Base-by-base conservation (phyloP, 2,888 invertebrate genomes). In the Drosophila macrospina region DNA sequence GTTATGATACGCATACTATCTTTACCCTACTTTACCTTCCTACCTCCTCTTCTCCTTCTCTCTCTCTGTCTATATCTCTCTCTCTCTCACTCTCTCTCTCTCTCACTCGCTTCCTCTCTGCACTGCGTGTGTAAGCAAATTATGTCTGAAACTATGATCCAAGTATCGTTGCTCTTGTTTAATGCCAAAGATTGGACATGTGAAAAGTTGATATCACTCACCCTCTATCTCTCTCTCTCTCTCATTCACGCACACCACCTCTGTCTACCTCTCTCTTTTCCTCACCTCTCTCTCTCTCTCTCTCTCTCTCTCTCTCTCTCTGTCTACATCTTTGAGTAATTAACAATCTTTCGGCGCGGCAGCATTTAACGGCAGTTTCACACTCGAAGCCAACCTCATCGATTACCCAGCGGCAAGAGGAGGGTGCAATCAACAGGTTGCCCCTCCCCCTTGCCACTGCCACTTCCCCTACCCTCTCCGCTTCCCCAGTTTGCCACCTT, bases 281-380 rank as follows among this genome's bases (percentile, higher is more conserved):
- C 28, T 28, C 28, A 11, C 8, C 1, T 16, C 41, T 41, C 13
- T 15, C 13, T 28, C 6, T 28, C 6, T 28, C 8, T 28, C 8
- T 28, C 28, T 28, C 8, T 28, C 28, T 28, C 28, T 16, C 8
- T 30, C 1, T 16, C 41, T 41, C 13, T 15, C 13, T 5, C 32
- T 47, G 5, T 4, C 48, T 24, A 0, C 10, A 5, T 24, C 36
- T 8, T 15, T 13, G 56, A 72, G 82, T 67, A 84, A 81, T 84
- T 81, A 81, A 71, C 66, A 62, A 80, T 70, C 52, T 83, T 74
- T 70, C 70, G 74, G 68, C 63, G 82, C 74, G 68, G 64, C 74
- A 62, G 62, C 74, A 48, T 47, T 78, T 80, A 80, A 80, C 80
- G 80, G 81, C 65, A 68, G 47, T 73, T 84, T 78, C 59, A 55